Evolutionary conservation across 2,888 invertebrate genomes (phyloP).

Genomic region (Stenodema calcarata): DNA sequence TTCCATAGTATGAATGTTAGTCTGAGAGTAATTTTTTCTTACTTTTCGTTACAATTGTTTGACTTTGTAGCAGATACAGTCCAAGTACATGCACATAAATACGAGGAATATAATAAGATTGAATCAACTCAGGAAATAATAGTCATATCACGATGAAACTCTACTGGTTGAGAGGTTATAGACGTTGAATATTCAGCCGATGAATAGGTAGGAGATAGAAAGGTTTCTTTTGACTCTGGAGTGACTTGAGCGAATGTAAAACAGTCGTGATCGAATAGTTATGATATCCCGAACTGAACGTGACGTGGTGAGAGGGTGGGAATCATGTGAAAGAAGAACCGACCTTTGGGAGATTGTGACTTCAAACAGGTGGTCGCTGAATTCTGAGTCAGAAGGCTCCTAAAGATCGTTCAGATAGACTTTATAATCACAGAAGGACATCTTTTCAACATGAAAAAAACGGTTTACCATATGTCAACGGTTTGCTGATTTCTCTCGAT

Average conservation of each 20-base stretch:
- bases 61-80: too few species aligned
- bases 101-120: too few species aligned
- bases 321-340: neutral
- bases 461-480: too few species aligned
- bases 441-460: too few species aligned
- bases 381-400: neutral
- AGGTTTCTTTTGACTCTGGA: neutral
- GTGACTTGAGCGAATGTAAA: conserved; percentile 8
- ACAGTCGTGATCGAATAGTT: conserved; percentile 12
- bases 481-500: too few species aligned
- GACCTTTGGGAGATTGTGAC: neutral
- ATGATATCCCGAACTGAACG: neutral
- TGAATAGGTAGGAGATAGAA: neutral
- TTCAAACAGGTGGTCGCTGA: neutral
- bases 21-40: too few species aligned
- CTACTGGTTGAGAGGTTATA: neutral
- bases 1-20: too few species aligned
- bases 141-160: neutral
- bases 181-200: neutral
- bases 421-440: too few species aligned
- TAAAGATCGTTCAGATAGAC: too few species aligned
- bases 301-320: neutral
- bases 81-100: too few species aligned
- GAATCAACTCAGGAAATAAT: neutral
- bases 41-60: too few species aligned